Evolutionary conservation across 2,888 invertebrate species (phyloP).

Genomic region (Xestia c-nigrum): DNA sequence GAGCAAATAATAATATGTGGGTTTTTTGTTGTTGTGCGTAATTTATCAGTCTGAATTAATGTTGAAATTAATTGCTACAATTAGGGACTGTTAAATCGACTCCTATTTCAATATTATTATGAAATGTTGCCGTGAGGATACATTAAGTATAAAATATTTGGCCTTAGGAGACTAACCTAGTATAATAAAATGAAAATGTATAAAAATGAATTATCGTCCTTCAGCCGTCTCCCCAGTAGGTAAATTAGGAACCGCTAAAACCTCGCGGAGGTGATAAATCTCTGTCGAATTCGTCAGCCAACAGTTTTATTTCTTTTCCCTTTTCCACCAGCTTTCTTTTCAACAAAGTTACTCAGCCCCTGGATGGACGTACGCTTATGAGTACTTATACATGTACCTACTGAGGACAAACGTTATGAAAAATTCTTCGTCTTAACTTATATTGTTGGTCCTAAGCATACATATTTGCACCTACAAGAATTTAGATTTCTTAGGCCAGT

Average conservation of each 20-base stretch:
- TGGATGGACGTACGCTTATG: slow-evolving; percentile 61
- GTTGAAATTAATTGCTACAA: slow-evolving; percentile 11
- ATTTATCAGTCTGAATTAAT: slow-evolving; percentile 21
- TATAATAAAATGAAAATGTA: slow-evolving; percentile 67
- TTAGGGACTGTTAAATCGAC: slow-evolving; percentile 12
- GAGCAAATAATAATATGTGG: neutral
- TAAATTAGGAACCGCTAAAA: slow-evolving; percentile 83
- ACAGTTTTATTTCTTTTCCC: slow-evolving; percentile 82
- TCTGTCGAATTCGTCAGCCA: slow-evolving; percentile 85
- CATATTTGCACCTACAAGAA: slow-evolving; percentile 2
- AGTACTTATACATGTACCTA: slow-evolving; percentile 26
- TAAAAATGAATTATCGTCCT: slow-evolving; percentile 73
- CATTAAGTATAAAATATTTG: slow-evolving; percentile 41
- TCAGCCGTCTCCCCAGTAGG: slow-evolving; percentile 72
- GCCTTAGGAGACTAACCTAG: slow-evolving; percentile 48
- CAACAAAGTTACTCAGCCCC: slow-evolving; percentile 77
- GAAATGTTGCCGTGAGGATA: slow-evolving; percentile 30
- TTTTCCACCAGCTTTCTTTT: slow-evolving; percentile 76
- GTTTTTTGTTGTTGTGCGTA: neutral
- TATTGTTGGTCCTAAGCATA: slow-evolving; percentile 7
- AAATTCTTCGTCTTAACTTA: slow-evolving; percentile 14
- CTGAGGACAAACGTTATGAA: slow-evolving; percentile 17
- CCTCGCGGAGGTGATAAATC: slow-evolving; percentile 83
- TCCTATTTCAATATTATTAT: slow-evolving; percentile 24
- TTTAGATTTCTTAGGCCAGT: neutral